Percentiles rank a stretch among this genome's conserved stretches.
These are phyloP conservation scores for Ooceraea biroi DNA, from an alignment of 1,140 invertebrate genomes.

Conservation along the genomic window DNA sequence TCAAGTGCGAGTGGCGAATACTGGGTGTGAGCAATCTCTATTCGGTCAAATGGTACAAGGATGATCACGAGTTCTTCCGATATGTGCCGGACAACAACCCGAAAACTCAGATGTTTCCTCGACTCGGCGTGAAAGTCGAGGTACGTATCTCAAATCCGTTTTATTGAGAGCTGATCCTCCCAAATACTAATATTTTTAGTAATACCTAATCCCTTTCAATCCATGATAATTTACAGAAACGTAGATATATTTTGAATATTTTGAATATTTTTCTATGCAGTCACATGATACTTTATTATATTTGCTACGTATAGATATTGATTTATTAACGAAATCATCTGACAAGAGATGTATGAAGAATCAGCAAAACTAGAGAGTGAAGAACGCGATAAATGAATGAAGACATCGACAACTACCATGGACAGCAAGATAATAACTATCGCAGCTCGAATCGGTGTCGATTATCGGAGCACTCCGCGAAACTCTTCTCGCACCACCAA, in stretches of 20 bases:
- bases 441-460: background rate
- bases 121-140: conserved; percentile 88
- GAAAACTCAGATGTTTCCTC: conserved; percentile 87
- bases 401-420: background rate
- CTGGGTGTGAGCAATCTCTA: conserved; percentile 89
- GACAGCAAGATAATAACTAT: too few species aligned
- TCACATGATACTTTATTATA: background rate
- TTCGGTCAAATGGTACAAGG: conserved; percentile 94
- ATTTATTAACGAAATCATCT: background rate
- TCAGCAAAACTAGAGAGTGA: background rate
- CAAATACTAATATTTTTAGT: background rate
- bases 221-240: background rate
- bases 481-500: background rate
- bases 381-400: background rate
- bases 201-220: background rate
- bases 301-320: too few species aligned
- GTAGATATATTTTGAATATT: background rate
- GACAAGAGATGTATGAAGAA: background rate
- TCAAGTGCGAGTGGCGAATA: conserved; percentile 80
- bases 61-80: conserved; percentile 91
- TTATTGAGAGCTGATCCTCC: background rate
- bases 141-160: conserved; percentile 76
- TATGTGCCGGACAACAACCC: conserved; percentile 89
- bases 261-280: background rate
- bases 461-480: background rate